Percentiles rank a stretch among this genome's conserved stretches.
phyloP scores from a whole-genome alignment of 2,797 vertebrate genomes.

The Hoplostethus mediterraneus region DNA sequence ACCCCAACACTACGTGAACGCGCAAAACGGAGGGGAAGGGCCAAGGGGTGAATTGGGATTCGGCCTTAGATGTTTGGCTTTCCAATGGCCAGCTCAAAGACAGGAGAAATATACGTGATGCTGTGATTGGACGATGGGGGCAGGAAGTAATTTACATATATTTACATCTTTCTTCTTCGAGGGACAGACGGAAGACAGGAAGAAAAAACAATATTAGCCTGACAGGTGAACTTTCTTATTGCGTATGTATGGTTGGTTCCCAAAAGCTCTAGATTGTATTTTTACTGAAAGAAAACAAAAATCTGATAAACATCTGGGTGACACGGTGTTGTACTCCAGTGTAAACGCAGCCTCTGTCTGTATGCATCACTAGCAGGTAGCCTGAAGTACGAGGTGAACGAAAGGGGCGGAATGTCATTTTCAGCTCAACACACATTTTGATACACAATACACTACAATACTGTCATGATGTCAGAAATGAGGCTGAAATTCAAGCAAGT shows the following conservation, averaged over 20 bases:
- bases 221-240: background rate
- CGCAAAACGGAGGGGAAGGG: no score
- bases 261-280: no score
- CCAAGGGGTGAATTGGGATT: background rate
- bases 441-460: no score
- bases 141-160: constrained; percentile 80
- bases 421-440: no score
- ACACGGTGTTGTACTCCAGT: background rate
- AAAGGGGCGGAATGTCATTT: background rate
- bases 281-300: no score
- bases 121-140: constrained; percentile 26
- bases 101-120: constrained; percentile 8
- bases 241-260: no score
- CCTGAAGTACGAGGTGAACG: background rate
- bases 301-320: no score
- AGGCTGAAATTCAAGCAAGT: background rate
- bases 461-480: no score
- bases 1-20: no score
- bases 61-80: constrained; percentile 81
- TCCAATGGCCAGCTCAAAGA: constrained; percentile 33
- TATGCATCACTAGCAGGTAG: background rate
- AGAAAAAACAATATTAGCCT: no score
- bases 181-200: constrained; percentile 42
- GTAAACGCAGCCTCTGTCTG: background rate
- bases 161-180: constrained; percentile 82